Percentiles rank a stretch among this genome's conserved stretches.
phyloP scores from a whole-genome alignment of 2,888 invertebrate species.

The Lithodes maja region DNA sequence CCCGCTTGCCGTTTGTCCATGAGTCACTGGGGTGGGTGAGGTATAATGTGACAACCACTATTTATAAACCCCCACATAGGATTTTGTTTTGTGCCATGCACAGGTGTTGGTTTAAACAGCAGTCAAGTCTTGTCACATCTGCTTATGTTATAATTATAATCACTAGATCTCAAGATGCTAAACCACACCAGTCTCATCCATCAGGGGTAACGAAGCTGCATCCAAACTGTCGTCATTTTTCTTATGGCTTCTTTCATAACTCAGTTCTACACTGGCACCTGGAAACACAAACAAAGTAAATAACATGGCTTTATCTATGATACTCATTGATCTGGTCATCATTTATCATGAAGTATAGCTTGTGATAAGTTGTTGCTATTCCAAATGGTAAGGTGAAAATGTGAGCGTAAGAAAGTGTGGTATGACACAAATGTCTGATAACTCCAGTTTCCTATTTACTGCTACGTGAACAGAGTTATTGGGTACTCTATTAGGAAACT shows the following conservation, averaged over 20 bases:
- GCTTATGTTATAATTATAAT: background rate
- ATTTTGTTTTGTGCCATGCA: slow-evolving; percentile 18
- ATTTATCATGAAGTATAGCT: too few relatives aligned
- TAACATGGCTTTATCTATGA: too few relatives aligned
- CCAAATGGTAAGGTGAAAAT: too few relatives aligned
- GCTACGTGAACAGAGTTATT: too few relatives aligned
- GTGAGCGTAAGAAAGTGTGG: too few relatives aligned
- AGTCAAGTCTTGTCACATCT: slow-evolving; percentile 32
- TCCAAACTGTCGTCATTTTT: slow-evolving; percentile 73
- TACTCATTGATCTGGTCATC: too few relatives aligned
- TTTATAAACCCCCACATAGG: background rate
- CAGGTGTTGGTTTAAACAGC: slow-evolving; percentile 21
- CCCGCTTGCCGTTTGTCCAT: background rate
- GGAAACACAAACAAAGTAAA: slow-evolving; percentile 1
- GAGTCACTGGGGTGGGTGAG: background rate
- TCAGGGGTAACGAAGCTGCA: slow-evolving; percentile 70
- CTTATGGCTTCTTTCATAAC: slow-evolving; percentile 85
- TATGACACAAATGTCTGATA: too few relatives aligned
- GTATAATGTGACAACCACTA: slow-evolving; percentile 18
- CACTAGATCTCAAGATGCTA: slow-evolving; percentile 60
- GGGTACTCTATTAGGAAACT: too few relatives aligned
- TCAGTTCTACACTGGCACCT: slow-evolving; percentile 78
- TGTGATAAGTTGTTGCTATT: too few relatives aligned
- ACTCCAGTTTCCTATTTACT: too few relatives aligned
- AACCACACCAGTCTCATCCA: slow-evolving; percentile 69